Evolutionary conservation across 2,797 vertebrate genomes (phyloP), one percentile per base, ranked within the genome.

Genomic region (Sebastes jordani): DNA sequence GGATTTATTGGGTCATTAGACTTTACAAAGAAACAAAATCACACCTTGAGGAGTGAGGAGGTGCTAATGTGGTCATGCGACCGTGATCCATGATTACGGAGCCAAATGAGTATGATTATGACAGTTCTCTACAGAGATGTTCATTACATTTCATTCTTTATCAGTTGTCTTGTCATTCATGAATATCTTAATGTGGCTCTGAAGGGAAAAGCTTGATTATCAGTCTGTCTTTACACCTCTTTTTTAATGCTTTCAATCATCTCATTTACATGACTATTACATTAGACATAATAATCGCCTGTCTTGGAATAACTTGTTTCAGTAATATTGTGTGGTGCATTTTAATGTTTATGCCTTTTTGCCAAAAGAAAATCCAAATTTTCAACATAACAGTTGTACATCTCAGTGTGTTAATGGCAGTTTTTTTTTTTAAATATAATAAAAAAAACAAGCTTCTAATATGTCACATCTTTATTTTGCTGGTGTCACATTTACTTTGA

Each of bases 401-500:
- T 71, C 60, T 61, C 29, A 73, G 2, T 13, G 5, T 69, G 9
- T 27, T 67, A 27, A 56, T 58, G 13, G 11, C 4, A 32, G 25
- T 56, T 73, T 71, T 30, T 62, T 46, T 62, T 46, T 69, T 23
- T 2, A 74, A 63, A 74, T 29, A n/a, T 4, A 70, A 8, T 72
- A 1, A 22, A 54, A 6, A 25, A 54, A 32, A 34, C 3, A 2
- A 30, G 34, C 42, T 32, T 63, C 59, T 79, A 22, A 32, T 65
- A 54, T 71, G 52, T 68, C 64, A 16, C 10, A 38, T 20, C 11
- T 59, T 65, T 30, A 61, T 36, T 80, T 55, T 27, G 36, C 20
- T 30, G 58, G 60, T 6, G 1, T 61, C 52, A 72, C 71, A 79
- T 83, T 81, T 82, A 78, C 68, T 71, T 68, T 72, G 52, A 81